Conservation (phyloP, 35 echinoderm and acorn worm genomes). For the Chiridota heheva region DNA sequence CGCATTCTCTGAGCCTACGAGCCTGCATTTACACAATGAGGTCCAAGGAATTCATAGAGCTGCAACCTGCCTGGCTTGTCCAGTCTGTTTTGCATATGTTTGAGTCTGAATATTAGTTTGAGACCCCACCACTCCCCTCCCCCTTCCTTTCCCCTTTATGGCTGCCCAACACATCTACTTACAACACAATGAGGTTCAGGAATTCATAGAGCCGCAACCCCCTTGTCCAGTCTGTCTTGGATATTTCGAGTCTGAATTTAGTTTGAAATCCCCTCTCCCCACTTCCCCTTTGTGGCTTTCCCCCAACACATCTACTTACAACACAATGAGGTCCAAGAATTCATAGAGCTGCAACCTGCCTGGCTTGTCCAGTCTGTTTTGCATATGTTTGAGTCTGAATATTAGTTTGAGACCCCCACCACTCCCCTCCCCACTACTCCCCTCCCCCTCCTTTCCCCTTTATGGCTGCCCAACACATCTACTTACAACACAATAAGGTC, state of each 20-base stretch:
- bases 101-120: conserved; percentile 80
- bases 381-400: conserved; percentile 84
- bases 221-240: conserved; percentile 82
- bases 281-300: too few relatives aligned
- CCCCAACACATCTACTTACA: too few relatives aligned
- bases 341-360: conserved; percentile 74
- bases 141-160: neutral
- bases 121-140: too few relatives aligned
- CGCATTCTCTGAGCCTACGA: too few relatives aligned
- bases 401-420: conserved; percentile 72
- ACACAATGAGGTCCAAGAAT: conserved; percentile 78
- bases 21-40: too few relatives aligned
- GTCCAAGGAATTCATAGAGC: conserved; percentile 84
- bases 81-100: conserved; percentile 82
- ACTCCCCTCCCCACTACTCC: conserved; percentile 4
- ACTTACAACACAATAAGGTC: conserved; percentile 96
- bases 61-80: conserved; percentile 76
- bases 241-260: too few relatives aligned
- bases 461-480: neutral
- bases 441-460: neutral
- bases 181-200: conserved; percentile 96
- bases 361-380: conserved; percentile 76
- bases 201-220: conserved; percentile 95
- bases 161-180: conserved; percentile 24
- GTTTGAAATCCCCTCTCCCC: too few relatives aligned